phyloP scores from a whole-genome alignment of 2,888 invertebrate species.

The Schizaphis graminum region DNA sequence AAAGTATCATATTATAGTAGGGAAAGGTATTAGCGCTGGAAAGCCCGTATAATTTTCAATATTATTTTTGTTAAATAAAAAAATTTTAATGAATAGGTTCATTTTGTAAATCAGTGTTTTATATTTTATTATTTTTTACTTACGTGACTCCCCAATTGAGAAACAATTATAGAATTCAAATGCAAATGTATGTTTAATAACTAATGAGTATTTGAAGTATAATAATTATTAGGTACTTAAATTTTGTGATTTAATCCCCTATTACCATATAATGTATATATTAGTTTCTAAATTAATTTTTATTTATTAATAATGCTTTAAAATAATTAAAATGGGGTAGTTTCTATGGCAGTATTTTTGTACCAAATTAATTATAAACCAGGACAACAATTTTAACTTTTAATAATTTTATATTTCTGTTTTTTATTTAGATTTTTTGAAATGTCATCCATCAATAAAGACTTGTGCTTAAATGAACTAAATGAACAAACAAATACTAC shows the following conservation, averaged over 20 bases:
- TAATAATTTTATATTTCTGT: background rate
- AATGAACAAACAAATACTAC: background rate
- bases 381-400: background rate
- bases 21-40: too few relatives aligned
- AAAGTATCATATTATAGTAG: too few relatives aligned
- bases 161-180: background rate
- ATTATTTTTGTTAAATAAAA: too few relatives aligned
- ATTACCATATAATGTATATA: background rate
- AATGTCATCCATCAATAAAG: slow-evolving; percentile 26
- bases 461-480: background rate
- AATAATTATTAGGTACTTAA: background rate
- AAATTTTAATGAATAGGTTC: too few relatives aligned
- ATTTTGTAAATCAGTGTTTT: too few relatives aligned
- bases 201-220: background rate
- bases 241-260: background rate
- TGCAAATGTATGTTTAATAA: background rate
- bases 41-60: too few relatives aligned
- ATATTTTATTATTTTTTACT: too few relatives aligned
- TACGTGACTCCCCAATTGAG: too few relatives aligned
- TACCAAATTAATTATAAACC: background rate
- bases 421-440: slow-evolving; percentile 19
- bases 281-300: background rate
- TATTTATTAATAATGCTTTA: background rate
- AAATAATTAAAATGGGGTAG: background rate
- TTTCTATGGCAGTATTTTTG: background rate